A percentile compares a stretch with the other conserved stretches of the same genome.
Conservation (phyloP, 2,797 vertebrate species). For the Lindbergichthys nudifrons region DNA sequence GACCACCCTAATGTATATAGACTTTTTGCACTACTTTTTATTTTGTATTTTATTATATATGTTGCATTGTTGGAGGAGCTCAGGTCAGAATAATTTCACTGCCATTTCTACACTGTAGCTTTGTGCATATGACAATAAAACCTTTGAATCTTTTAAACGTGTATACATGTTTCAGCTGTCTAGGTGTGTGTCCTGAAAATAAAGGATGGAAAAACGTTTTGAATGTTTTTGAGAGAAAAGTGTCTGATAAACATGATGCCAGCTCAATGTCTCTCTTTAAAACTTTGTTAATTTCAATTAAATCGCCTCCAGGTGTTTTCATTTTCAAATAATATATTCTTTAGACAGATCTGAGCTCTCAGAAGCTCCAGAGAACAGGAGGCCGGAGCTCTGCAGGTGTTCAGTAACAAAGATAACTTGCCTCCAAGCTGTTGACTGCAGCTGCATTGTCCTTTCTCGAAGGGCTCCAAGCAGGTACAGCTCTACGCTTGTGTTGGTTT, state of each 20-base stretch:
- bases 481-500: constrained; percentile 32
- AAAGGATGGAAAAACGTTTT: neutral
- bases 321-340: constrained; percentile 37
- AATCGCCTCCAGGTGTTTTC: constrained; percentile 40
- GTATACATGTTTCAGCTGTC: too few species aligned
- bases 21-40: too few species aligned
- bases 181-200: neutral
- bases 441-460: constrained; percentile 42
- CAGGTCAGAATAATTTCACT: too few species aligned
- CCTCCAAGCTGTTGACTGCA: constrained; percentile 59
- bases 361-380: constrained; percentile 25
- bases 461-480: constrained; percentile 9
- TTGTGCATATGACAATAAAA: too few species aligned
- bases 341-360: constrained; percentile 42
- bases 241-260: neutral
- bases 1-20: too few species aligned
- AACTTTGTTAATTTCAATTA: constrained; percentile 11
- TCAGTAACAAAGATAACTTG: constrained; percentile 48
- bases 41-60: too few species aligned
- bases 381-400: constrained; percentile 51
- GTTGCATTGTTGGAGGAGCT: too few species aligned
- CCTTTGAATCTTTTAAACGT: too few species aligned
- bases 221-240: constrained; percentile 11
- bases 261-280: neutral
- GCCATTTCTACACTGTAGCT: too few species aligned